A percentile compares a stretch with the other conserved stretches of the same genome.
Evolutionary conservation across 2,113 vertebrate species (phyloP).

Genomic region (Ellobius talpinus): DNA sequence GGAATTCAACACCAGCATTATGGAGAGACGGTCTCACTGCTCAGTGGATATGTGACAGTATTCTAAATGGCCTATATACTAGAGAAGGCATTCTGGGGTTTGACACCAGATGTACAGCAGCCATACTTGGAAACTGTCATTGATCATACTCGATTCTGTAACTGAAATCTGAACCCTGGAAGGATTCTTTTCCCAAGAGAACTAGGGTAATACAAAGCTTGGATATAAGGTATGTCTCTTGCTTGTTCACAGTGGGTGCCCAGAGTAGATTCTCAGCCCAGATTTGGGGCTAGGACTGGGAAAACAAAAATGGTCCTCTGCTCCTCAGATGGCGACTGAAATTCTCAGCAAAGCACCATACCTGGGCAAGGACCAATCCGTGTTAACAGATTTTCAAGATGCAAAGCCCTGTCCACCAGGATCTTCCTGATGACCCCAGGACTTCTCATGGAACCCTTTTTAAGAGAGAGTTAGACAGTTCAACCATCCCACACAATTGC

Average conservation of each 20-base stretch:
- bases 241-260: background rate
- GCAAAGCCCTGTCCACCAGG: background rate
- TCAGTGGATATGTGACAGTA: background rate
- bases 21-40: background rate
- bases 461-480: background rate
- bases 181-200: background rate
- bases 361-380: background rate
- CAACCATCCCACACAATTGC: background rate
- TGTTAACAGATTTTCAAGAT: background rate
- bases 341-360: background rate
- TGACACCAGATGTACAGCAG: background rate
- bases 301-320: background rate
- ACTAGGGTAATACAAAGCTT: background rate
- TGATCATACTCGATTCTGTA: background rate
- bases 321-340: background rate
- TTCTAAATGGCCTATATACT: background rate
- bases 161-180: background rate
- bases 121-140: background rate
- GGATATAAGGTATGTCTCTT: background rate
- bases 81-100: background rate
- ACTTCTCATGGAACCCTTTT: background rate
- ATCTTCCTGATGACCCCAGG: background rate
- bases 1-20: background rate
- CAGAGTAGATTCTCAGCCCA: background rate
- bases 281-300: background rate